phyloP scores from a whole-genome alignment of 2,113 vertebrate species.

The Tautogolabrus adspersus region DNA sequence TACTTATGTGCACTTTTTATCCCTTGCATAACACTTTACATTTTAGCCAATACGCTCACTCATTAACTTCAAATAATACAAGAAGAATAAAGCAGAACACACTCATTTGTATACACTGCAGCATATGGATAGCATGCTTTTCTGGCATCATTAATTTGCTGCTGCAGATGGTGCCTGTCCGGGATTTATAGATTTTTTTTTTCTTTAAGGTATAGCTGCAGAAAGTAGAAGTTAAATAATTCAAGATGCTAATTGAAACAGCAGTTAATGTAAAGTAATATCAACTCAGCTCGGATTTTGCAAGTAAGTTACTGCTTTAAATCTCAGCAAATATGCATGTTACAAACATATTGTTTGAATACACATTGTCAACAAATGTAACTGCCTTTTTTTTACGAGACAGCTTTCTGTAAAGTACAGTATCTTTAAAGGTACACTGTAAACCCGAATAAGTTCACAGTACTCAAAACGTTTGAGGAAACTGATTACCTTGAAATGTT shows the following conservation, averaged over 20 bases:
- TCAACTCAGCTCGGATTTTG: not conserved
- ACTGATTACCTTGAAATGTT: no score
- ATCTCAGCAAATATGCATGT: not conserved
- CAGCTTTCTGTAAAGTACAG: no score
- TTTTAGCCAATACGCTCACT: not conserved
- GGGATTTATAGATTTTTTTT: not conserved
- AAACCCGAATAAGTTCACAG: no score
- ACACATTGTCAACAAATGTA: not conserved
- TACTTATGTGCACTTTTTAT: not conserved
- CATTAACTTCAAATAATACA: not conserved
- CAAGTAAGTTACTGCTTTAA: not conserved
- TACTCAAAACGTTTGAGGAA: no score
- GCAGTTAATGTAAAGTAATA: not conserved
- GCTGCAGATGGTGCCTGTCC: conserved; percentile 24
- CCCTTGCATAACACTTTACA: not conserved
- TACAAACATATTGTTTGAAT: not conserved
- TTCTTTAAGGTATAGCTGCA: conserved; percentile 6
- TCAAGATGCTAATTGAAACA: not conserved
- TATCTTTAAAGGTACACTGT: no score
- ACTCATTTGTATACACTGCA: conserved; percentile 2
- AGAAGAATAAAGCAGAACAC: not conserved
- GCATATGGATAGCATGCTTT: conserved; percentile 33
- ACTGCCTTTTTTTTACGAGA: no score
- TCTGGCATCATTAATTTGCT: conserved; percentile 18
- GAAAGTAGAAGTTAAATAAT: not conserved